These are phyloP conservation scores for Watersipora subatra DNA, from an alignment of 1,140 invertebrate species.

Conservation along the genomic window DNA sequence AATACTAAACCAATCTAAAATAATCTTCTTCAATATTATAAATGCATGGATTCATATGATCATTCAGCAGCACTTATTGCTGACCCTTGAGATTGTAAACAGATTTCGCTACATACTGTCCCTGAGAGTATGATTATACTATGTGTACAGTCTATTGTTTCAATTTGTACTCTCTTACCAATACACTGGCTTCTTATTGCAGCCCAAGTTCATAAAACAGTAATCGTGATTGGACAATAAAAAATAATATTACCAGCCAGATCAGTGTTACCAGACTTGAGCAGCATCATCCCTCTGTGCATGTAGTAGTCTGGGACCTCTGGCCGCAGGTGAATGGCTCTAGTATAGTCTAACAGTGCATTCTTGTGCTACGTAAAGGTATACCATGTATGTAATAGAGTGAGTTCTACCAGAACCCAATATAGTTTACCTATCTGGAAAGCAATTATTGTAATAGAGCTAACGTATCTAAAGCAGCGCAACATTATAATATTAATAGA, in stretches of 20 bases:
- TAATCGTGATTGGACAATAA: neutral
- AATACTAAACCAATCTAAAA: too few relatives aligned
- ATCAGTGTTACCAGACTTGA: slow-evolving; percentile 32
- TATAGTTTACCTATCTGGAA: too few relatives aligned
- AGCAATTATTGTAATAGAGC: too few relatives aligned
- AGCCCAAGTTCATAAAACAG: neutral
- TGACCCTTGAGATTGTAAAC: too few relatives aligned
- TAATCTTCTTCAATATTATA: too few relatives aligned
- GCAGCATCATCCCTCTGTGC: slow-evolving; percentile 34
- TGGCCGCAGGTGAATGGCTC: slow-evolving; percentile 33
- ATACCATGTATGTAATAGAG: too few relatives aligned
- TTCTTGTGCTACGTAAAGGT: slow-evolving; percentile 29
- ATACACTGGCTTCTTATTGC: neutral
- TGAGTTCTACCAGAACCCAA: too few relatives aligned
- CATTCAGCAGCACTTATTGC: too few relatives aligned
- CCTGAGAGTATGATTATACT: too few relatives aligned
- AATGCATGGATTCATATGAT: too few relatives aligned
- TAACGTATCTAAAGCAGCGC: slow-evolving; percentile 10
- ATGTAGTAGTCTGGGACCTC: slow-evolving; percentile 35
- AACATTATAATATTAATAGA: neutral
- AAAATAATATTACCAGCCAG: slow-evolving; percentile 20
- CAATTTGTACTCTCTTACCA: neutral
- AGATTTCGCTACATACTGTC: too few relatives aligned
- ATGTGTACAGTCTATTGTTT: too few relatives aligned
- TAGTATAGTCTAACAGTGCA: slow-evolving; percentile 33